Evolutionary conservation across 2,888 invertebrate genomes (phyloP).

Genomic region (Petrolisthes manimaculis): DNA sequence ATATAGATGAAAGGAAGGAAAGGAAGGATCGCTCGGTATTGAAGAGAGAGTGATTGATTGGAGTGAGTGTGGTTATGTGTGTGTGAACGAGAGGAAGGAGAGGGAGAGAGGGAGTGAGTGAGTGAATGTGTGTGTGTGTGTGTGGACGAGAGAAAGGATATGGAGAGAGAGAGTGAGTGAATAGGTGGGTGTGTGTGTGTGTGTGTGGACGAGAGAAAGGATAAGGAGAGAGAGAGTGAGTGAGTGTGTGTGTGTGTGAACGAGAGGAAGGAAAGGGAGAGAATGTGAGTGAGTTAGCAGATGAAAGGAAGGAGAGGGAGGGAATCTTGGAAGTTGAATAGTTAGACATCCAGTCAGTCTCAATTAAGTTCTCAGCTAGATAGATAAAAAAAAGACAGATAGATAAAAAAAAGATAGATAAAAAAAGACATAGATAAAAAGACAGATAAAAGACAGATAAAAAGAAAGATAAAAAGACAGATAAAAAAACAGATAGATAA

Average conservation of each 20-base stretch:
- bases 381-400: too few relatives aligned
- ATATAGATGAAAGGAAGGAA: neutral
- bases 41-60: neutral
- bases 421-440: neutral
- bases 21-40: neutral
- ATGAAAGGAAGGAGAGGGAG: neutral
- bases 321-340: too few relatives aligned
- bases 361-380: too few relatives aligned
- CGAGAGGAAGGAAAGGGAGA: neutral
- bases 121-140: too few relatives aligned
- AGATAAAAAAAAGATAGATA: neutral
- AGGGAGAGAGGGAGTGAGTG: neutral
- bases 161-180: neutral
- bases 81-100: neutral
- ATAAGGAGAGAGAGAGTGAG: too few relatives aligned
- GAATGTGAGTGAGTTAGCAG: neutral
- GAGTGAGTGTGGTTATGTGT: neutral
- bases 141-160: too few relatives aligned
- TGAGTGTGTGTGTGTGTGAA: too few relatives aligned
- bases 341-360: too few relatives aligned
- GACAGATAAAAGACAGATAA: too few relatives aligned
- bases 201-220: neutral
- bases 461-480: too few relatives aligned
- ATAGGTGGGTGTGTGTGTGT: neutral
- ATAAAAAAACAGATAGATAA: neutral